These are phyloP conservation scores for Willowsia nigromaculata DNA, from an alignment of 2,888 invertebrate genomes.

Conservation along the genomic window DNA sequence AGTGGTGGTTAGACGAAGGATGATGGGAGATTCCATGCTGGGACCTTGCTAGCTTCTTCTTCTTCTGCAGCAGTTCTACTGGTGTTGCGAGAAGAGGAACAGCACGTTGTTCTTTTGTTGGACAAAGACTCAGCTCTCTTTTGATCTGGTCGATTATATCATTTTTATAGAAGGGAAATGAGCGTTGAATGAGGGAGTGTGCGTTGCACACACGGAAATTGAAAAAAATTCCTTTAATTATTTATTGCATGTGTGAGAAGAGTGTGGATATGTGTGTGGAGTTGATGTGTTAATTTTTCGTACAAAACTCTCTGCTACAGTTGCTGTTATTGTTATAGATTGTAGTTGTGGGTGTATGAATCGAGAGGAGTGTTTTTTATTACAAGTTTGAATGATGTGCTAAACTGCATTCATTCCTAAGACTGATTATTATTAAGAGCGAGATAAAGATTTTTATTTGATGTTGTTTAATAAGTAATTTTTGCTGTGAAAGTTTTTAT, in stretches of 20 bases:
- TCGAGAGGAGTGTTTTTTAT: too few species aligned
- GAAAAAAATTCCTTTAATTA: slow-evolving; percentile 42
- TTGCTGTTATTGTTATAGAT: slow-evolving; percentile 11
- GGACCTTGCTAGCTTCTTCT: not conserved
- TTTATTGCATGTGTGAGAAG: slow-evolving; percentile 3
- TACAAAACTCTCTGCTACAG: not conserved
- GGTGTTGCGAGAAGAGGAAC: slow-evolving; percentile 12
- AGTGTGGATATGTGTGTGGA: not conserved
- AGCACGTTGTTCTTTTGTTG: slow-evolving; percentile 27
- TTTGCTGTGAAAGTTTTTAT: slow-evolving; percentile 13
- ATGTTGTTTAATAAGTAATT: not conserved
- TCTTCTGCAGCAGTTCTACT: not conserved
- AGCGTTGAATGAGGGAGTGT: not conserved
- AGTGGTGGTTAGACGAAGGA: not conserved
- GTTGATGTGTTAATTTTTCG: slow-evolving; percentile 24
- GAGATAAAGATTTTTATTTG: not conserved
- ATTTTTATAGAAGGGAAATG: not conserved
- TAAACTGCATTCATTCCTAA: too few species aligned
- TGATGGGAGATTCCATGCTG: slow-evolving; percentile 43
- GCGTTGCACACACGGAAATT: slow-evolving; percentile 32
- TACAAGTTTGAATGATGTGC: too few species aligned
- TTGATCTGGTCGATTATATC: not conserved
- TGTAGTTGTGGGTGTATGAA: too few species aligned
- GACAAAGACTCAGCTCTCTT: not conserved
- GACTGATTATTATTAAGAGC: not conserved